A percentile compares a stretch with the other conserved stretches of the same genome.
These are phyloP conservation scores for Myiagra hebetior DNA, from an alignment of 2,113 vertebrate species.

Conservation along the genomic window DNA sequence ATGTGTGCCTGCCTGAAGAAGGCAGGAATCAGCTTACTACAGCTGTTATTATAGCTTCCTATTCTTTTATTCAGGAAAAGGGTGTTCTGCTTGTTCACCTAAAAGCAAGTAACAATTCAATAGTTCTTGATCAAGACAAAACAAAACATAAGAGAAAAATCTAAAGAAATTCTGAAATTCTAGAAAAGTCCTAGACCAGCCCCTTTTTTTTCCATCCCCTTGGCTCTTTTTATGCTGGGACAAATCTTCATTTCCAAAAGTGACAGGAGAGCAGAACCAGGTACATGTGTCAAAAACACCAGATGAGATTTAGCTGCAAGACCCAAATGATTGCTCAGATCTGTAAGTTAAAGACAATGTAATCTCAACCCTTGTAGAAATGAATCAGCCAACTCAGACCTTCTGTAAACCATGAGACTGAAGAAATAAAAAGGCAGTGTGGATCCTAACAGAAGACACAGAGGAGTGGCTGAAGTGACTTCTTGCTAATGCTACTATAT, in stretches of 20 bases:
- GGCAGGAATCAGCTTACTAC: background rate
- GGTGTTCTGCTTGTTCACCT: background rate
- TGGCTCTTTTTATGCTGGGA: background rate
- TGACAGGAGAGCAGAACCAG: background rate
- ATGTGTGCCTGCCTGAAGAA: background rate
- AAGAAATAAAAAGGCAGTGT: background rate
- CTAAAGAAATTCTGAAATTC: background rate
- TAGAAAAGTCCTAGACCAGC: background rate
- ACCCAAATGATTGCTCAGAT: background rate
- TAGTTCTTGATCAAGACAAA: background rate
- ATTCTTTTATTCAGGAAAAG: background rate
- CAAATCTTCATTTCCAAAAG: background rate
- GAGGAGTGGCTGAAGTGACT: background rate
- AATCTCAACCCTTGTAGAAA: background rate
- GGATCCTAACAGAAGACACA: background rate
- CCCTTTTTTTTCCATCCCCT: fast-evolving
- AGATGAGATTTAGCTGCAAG: background rate
- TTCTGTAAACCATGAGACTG: background rate
- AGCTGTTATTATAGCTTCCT: background rate
- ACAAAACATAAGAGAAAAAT: background rate
- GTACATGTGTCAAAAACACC: background rate
- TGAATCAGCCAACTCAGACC: fast-evolving
- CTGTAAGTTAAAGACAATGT: background rate
- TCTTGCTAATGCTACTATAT: background rate
- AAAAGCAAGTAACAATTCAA: background rate